Conservation (phyloP, 2,888 invertebrate species). For the Nomada ferruginata region DNA sequence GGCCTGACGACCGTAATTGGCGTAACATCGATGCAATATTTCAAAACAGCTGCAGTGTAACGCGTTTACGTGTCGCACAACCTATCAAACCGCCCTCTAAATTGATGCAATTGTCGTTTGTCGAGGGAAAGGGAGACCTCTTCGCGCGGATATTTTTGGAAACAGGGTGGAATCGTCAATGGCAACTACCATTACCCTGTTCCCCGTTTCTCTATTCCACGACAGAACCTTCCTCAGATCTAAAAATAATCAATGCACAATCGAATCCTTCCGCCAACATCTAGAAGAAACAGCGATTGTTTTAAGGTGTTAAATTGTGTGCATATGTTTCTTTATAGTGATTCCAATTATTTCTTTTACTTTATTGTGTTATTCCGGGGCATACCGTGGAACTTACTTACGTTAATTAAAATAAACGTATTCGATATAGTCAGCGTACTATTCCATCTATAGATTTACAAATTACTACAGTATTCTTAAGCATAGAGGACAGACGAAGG, state of each 20-base stretch:
- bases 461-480: too few species aligned
- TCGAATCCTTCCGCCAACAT: too few species aligned
- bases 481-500: too few species aligned
- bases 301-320: too few species aligned
- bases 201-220: constrained; percentile 21
- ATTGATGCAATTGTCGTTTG: constrained; percentile 80
- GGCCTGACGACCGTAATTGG: constrained; percentile 69
- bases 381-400: too few species aligned
- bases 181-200: constrained; percentile 35
- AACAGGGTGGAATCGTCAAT: constrained; percentile 53
- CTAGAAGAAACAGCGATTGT: too few species aligned
- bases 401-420: too few species aligned
- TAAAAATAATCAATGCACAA: constrained; percentile 5
- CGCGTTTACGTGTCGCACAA: constrained; percentile 70
- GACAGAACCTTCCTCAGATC: constrained; percentile 19
- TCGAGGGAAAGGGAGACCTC: constrained; percentile 68
- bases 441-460: too few species aligned
- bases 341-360: too few species aligned
- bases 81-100: constrained; percentile 77
- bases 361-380: too few species aligned
- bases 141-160: constrained; percentile 73
- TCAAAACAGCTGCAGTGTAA: constrained; percentile 74
- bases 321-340: too few species aligned
- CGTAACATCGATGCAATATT: constrained; percentile 73
- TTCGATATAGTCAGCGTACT: too few species aligned